phyloP scores from a whole-genome alignment of 2,113 vertebrate species.

The Nettapus auritus region DNA sequence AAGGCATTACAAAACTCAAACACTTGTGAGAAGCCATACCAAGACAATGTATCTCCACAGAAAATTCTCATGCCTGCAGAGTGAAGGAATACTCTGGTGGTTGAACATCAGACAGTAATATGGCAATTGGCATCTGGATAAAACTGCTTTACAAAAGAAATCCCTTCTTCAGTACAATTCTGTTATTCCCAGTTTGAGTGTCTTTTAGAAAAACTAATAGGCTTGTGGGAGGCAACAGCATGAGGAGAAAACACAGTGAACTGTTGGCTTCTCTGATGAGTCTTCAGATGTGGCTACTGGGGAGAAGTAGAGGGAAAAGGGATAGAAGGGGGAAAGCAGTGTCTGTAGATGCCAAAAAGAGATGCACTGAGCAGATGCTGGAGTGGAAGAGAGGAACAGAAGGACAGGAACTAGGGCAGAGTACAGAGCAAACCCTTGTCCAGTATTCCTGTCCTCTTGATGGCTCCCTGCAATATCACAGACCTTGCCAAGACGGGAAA shows the following conservation, averaged over 20 bases:
- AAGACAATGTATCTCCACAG: neutral
- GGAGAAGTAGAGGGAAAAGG: neutral
- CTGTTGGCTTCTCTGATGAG: neutral
- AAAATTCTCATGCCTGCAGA: neutral
- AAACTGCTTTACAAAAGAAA: neutral
- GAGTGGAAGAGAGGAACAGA: neutral
- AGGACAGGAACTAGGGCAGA: neutral
- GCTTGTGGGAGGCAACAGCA: neutral
- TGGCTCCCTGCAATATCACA: neutral
- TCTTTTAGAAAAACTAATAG: neutral
- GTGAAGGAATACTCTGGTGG: neutral
- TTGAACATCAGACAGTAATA: neutral
- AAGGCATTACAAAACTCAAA: neutral
- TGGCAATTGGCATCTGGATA: neutral
- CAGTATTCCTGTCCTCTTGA: neutral
- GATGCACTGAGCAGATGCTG: neutral
- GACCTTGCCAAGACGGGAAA: neutral
- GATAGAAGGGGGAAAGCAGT: neutral
- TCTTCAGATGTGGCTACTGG: neutral
- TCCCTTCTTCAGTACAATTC: neutral
- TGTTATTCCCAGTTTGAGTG: neutral
- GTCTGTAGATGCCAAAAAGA: neutral
- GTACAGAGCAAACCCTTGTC: neutral
- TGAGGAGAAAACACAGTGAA: neutral
- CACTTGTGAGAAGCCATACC: neutral